A percentile compares a stretch with the other conserved stretches of the same genome.
Evolutionary conservation across 2,113 vertebrate genomes (phyloP).

Genomic region (Cyanoramphus novaezelandiae): DNA sequence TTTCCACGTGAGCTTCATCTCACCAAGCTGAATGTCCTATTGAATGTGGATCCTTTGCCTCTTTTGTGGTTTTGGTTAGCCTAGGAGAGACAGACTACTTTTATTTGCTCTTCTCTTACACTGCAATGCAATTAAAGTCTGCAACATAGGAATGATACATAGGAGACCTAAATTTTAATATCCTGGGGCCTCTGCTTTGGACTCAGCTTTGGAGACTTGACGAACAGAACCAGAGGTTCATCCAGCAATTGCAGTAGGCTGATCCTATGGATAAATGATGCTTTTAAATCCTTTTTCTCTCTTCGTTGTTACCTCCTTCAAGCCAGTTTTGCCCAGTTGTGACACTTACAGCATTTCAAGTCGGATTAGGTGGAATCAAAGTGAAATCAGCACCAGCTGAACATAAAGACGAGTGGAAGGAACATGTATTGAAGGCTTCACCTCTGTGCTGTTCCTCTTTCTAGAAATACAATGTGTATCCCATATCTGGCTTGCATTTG

Average conservation of each 20-base stretch:
- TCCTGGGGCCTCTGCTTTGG: conserved; percentile 9
- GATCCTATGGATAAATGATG: not conserved
- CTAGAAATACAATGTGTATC: not conserved
- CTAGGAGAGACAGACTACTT: not conserved
- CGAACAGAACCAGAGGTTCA: not conserved
- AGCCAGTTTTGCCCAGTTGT: not conserved
- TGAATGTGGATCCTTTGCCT: not conserved
- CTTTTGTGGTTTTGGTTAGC: not conserved
- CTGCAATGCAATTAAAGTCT: not conserved
- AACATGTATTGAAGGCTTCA: not conserved
- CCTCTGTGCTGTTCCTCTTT: not conserved
- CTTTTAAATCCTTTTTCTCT: not conserved
- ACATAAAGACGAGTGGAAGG: not conserved
- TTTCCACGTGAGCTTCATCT: not conserved
- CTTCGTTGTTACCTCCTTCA: not conserved
- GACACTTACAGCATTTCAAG: not conserved
- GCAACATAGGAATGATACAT: not conserved
- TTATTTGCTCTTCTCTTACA: not conserved
- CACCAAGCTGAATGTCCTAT: not conserved
- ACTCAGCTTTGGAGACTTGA: not conserved
- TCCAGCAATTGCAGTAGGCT: not conserved
- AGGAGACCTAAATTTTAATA: not conserved
- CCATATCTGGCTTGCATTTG: not conserved
- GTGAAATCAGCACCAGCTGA: not conserved
- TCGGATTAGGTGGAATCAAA: not conserved